Percentiles rank a stretch among this genome's conserved stretches.
Evolutionary conservation across 2,888 invertebrate genomes (phyloP).

Genomic region (Odontomyia ornata): DNA sequence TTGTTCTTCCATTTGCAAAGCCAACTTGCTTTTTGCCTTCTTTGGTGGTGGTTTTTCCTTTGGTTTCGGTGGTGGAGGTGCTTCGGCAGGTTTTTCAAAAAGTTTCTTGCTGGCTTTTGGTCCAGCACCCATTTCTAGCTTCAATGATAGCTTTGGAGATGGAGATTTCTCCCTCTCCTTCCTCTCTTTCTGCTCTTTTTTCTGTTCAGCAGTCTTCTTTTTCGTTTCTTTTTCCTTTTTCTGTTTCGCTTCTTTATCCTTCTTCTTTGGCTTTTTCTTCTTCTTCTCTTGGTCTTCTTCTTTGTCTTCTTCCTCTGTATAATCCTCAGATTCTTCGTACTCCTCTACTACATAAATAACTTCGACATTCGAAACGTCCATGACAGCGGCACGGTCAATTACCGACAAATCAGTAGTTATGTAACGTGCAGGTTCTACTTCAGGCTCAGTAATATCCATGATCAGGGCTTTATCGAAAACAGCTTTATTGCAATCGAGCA

Average conservation of each 20-base stretch:
- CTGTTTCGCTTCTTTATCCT: slow-evolving; percentile 50
- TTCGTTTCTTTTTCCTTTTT: slow-evolving; percentile 51
- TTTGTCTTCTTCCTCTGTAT: slow-evolving; percentile 54
- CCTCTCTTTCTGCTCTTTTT: slow-evolving; percentile 60
- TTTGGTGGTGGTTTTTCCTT: slow-evolving; percentile 61
- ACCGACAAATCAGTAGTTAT: slow-evolving; percentile 64
- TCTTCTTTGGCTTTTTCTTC: slow-evolving; percentile 60
- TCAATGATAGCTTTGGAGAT: slow-evolving; percentile 61
- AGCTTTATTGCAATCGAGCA: slow-evolving; percentile 62
- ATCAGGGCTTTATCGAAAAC: slow-evolving; percentile 63
- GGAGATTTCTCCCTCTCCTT: slow-evolving; percentile 62
- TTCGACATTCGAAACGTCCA: slow-evolving; percentile 65
- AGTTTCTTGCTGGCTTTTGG: slow-evolving; percentile 61
- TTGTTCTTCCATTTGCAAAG: slow-evolving; percentile 62
- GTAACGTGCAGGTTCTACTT: slow-evolving; percentile 61
- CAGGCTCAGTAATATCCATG: slow-evolving; percentile 63
- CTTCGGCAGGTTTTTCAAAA: slow-evolving; percentile 57
- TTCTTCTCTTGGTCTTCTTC: slow-evolving; percentile 53
- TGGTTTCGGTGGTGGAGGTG: slow-evolving; percentile 51
- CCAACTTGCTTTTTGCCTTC: slow-evolving; percentile 59
- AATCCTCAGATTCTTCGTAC: slow-evolving; percentile 60
- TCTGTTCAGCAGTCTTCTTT: slow-evolving; percentile 55
- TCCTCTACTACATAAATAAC: slow-evolving; percentile 64
- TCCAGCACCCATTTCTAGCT: slow-evolving; percentile 61
- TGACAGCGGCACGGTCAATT: slow-evolving; percentile 64